Evolutionary conservation across 2,113 vertebrate genomes (phyloP), one percentile per base, ranked within the genome.

Genomic region (Etia nguti): DNA sequence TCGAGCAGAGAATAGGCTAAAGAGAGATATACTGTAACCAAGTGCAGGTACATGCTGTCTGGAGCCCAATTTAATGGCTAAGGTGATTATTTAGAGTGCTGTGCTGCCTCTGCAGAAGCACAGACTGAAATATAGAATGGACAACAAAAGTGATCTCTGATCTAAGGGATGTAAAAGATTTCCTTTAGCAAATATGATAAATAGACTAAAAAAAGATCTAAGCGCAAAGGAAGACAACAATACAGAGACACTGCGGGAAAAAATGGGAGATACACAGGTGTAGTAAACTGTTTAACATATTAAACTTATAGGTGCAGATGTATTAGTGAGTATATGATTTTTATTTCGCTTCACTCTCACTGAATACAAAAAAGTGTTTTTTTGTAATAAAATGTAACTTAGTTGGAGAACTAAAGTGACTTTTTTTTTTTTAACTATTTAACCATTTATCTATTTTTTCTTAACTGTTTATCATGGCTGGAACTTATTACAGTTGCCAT

Each of bases 31-130:
- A 68, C 57, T 56, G 24, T 31, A 24, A 34, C 24, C 11, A 10
- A 41, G 34, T 8, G 5, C 7, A 10, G 68, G 41, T 43, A 29
- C 60, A 84, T 48, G 46, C 26, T 59, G 57, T 75, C 24, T 86
- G 24, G 60, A 77, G 75, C 56, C 46, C 80, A 75, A 52, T 86
- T 89, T 84, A 89, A 91, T 90, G 79, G 31, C 43, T 10, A 11
- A 11, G 81, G 75, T 82, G 75, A 90, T 87, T 88, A 89, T 81
- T 89, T 88, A 82, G 83, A 91, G 87, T 70, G 70, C 83, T 70
- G 87, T 46, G 70, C 81, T 70, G 55, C 86, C 79, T 87, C 55
- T 36, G 34, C 81, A 50, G 56, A 87, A 15, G 52, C 13, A 73
- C 20, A 56, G 29, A 41, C 41, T 62, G 59, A 60, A 83, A 55